Conservation (phyloP, 2,888 invertebrate species). For the Watsonalla cultraria region DNA sequence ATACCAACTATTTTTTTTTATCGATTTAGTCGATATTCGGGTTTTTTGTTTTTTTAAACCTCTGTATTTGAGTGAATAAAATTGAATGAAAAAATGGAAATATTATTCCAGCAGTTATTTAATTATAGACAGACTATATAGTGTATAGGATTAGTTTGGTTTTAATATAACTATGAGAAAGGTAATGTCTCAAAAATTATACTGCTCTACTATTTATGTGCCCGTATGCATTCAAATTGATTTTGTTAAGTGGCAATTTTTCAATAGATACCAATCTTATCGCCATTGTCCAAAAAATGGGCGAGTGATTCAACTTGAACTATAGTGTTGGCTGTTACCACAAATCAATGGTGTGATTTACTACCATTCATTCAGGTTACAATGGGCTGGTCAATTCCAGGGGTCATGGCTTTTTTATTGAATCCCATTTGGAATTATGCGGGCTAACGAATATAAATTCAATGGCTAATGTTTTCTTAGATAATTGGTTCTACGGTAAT, state of each 20-base stretch:
- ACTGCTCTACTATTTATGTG: neutral
- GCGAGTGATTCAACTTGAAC: neutral
- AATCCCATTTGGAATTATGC: conserved; percentile 57
- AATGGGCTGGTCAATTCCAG: conserved; percentile 43
- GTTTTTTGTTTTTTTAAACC: too few species aligned
- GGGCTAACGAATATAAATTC: conserved; percentile 31
- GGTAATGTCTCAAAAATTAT: too few species aligned
- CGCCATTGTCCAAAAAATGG: neutral
- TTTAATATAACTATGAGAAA: too few species aligned
- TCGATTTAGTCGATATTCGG: too few species aligned
- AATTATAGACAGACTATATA: too few species aligned
- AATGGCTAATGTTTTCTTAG: conserved; percentile 1
- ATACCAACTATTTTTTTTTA: too few species aligned
- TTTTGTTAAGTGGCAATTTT: neutral
- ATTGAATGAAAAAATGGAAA: too few species aligned
- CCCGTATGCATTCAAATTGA: neutral
- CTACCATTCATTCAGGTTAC: conserved; percentile 46
- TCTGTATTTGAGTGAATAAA: too few species aligned
- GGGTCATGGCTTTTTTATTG: conserved; percentile 67
- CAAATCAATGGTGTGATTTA: conserved; percentile 48
- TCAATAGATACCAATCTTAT: neutral
- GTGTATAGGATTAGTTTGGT: too few species aligned
- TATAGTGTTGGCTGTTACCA: conserved; percentile 25
- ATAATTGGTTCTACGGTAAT: neutral
- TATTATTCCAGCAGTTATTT: too few species aligned